Evolutionary conservation across 1,140 invertebrate species (phyloP).

Genomic region (Calliopsis andreniformis): DNA sequence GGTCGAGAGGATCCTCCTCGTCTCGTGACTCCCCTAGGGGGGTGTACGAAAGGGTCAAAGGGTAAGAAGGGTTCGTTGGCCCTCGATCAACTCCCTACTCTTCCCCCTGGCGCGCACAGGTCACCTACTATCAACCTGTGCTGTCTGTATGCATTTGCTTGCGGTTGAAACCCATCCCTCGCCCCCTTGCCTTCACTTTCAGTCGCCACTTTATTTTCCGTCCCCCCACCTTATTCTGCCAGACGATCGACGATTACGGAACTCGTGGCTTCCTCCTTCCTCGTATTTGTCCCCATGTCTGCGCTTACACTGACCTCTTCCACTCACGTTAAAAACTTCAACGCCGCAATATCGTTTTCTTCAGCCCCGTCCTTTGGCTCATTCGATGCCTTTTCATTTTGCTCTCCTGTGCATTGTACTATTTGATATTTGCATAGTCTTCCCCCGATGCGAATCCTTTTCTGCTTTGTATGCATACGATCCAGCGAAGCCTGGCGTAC

Average conservation of each 20-base stretch:
- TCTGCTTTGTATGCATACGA: constrained; percentile 28
- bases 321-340: not conserved
- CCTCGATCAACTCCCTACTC: constrained; percentile 59
- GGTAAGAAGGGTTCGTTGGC: constrained; percentile 71
- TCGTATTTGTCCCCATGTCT: not conserved
- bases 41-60: constrained; percentile 64
- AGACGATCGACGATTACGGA: constrained; percentile 47
- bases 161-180: constrained; percentile 25
- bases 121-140: constrained; percentile 51
- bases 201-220: constrained; percentile 21
- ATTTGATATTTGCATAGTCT: constrained; percentile 7
- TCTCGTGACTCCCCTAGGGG: constrained; percentile 33
- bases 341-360: not conserved
- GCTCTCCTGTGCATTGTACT: not conserved
- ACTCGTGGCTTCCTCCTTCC: constrained; percentile 15
- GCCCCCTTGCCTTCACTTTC: constrained; percentile 8
- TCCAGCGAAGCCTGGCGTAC: not conserved
- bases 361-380: not conserved
- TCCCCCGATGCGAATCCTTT: constrained; percentile 11
- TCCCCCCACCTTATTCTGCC: not conserved
- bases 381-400: not conserved
- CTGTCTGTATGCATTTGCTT: constrained; percentile 52
- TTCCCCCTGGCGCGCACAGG: constrained; percentile 1
- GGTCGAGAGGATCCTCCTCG: constrained; percentile 63
- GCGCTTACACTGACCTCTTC: not conserved